Conservation (phyloP, 2,113 vertebrate species). For the Mionectes macconnelli region DNA sequence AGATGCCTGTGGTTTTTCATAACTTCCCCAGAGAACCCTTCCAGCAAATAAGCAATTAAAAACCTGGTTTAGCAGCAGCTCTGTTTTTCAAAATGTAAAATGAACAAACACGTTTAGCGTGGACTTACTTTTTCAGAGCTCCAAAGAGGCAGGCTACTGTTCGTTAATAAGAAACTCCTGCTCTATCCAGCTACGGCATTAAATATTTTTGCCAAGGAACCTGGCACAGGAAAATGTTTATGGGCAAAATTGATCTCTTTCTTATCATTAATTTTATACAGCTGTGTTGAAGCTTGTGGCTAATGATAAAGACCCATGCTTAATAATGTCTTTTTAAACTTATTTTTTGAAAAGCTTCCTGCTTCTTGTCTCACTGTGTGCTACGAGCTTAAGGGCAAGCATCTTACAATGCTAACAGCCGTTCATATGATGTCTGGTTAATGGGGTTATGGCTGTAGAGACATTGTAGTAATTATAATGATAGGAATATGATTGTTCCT, state of each 20-base stretch:
- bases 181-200: neutral
- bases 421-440: neutral
- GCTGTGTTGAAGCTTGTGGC: neutral
- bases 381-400: conserved; percentile 4
- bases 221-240: neutral
- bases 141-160: neutral
- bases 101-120: neutral
- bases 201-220: conserved; percentile 9
- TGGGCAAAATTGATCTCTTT: neutral
- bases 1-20: conserved; percentile 3
- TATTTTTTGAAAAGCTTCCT: conserved; percentile 8
- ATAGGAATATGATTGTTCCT: neutral
- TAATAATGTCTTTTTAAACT: neutral
- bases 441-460: conserved; percentile 23
- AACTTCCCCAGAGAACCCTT: neutral
- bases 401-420: neutral
- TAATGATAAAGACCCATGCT: neutral
- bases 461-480: neutral
- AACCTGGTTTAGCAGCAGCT: conserved; percentile 28
- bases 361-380: neutral
- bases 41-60: conserved; percentile 22
- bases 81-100: conserved; percentile 35
- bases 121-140: neutral
- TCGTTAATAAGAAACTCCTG: neutral
- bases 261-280: neutral